Conservation (phyloP, 2,888 invertebrate genomes). For the Sphecodes monilicornis region DNA sequence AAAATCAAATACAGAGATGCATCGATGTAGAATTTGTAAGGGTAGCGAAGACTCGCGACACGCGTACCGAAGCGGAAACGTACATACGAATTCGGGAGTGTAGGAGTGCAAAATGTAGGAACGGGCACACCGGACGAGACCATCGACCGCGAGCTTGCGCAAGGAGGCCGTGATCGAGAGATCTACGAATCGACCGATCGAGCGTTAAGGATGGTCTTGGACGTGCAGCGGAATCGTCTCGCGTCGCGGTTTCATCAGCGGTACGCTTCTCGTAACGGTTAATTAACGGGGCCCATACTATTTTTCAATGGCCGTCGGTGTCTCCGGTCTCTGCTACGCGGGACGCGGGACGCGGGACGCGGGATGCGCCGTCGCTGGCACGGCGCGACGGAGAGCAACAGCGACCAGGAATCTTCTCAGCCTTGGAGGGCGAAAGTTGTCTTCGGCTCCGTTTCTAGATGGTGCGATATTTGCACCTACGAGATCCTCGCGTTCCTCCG, state of each 20-base stretch:
- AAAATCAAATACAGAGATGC: too few relatives aligned
- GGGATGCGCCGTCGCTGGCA: background rate
- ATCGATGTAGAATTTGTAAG: too few relatives aligned
- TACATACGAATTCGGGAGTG: too few relatives aligned
- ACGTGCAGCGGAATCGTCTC: background rate
- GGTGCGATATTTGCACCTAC: constrained; percentile 67
- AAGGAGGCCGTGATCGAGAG: background rate
- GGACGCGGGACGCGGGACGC: background rate
- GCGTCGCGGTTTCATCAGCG: background rate
- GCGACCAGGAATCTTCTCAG: constrained; percentile 78
- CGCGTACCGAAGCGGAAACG: too few relatives aligned
- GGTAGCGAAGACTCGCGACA: too few relatives aligned
- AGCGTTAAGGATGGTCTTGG: background rate
- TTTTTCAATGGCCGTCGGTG: background rate
- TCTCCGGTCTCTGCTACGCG: background rate
- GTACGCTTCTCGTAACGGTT: background rate
- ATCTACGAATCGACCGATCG: too few relatives aligned
- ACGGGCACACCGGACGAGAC: background rate
- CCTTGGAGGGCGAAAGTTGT: constrained; percentile 82
- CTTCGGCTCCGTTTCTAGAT: constrained; percentile 69
- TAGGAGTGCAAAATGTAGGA: too few relatives aligned
- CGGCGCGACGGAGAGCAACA: background rate
- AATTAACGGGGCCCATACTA: background rate
- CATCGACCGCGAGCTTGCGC: background rate
- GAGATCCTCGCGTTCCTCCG: constrained; percentile 75